These are phyloP conservation scores for Caenorhabditis afra DNA, from an alignment of 2,888 invertebrate genomes.

Conservation along the genomic window DNA sequence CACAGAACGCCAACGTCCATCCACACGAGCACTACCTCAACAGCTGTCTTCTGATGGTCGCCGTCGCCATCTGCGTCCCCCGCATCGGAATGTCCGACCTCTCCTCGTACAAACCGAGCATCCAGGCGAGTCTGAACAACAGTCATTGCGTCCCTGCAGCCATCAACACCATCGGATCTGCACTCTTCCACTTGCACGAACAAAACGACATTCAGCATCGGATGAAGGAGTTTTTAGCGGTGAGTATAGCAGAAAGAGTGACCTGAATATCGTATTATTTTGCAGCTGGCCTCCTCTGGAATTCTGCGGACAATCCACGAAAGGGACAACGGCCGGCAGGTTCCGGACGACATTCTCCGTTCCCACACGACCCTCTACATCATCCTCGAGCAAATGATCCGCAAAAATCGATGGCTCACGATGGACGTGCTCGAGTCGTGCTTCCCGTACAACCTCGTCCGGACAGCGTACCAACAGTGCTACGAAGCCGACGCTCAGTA, in stretches of 20 bases:
- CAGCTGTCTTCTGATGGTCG: slow-evolving; percentile 97
- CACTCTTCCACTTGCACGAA: slow-evolving; percentile 95
- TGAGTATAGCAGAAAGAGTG: slow-evolving; percentile 79
- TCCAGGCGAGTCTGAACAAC: slow-evolving; percentile 86
- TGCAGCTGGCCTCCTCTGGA: slow-evolving; percentile 92
- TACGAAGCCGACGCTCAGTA: slow-evolving; percentile 64
- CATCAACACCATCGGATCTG: slow-evolving; percentile 95
- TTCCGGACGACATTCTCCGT: slow-evolving; percentile 90
- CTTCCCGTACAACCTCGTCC: slow-evolving; percentile 96
- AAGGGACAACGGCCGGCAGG: slow-evolving; percentile 87
- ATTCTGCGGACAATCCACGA: slow-evolving; percentile 91
- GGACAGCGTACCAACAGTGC: slow-evolving; percentile 92
- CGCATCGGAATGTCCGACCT: slow-evolving; percentile 92
- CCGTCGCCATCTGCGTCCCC: slow-evolving; percentile 97
- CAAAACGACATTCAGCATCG: slow-evolving; percentile 96
- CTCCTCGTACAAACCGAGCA: slow-evolving; percentile 82
- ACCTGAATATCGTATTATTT: slow-evolving; percentile 16
- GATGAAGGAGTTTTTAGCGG: slow-evolving; percentile 92
- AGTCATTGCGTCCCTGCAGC: slow-evolving; percentile 98
- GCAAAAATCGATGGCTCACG: slow-evolving; percentile 97
- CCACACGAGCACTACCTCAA: slow-evolving; percentile 82
- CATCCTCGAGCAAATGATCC: slow-evolving; percentile 94
- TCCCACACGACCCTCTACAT: slow-evolving; percentile 94
- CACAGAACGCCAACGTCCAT: slow-evolving; percentile 83
- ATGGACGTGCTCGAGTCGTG: slow-evolving; percentile 99